These are phyloP conservation scores for Lytechinus pictus DNA, from an alignment of 35 echinoderm and acorn worm species.

Conservation along the genomic window DNA sequence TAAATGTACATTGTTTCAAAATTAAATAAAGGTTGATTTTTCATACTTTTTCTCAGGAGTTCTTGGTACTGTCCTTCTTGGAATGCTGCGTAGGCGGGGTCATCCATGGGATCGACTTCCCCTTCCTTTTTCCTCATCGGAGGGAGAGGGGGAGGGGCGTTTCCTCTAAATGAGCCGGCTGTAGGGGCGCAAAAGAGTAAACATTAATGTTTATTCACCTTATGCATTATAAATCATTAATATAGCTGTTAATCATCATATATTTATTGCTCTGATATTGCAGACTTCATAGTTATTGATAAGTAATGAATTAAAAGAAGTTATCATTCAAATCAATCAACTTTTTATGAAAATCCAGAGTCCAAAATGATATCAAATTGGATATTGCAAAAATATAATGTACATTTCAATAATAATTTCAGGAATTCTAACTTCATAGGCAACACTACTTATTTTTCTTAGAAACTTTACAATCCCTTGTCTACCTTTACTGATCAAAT, in stretches of 20 bases:
- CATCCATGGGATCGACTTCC: not conserved
- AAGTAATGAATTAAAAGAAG: too few relatives aligned
- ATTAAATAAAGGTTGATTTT: not conserved
- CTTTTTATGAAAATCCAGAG: too few relatives aligned
- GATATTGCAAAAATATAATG: too few relatives aligned
- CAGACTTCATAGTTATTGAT: too few relatives aligned
- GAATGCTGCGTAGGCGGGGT: not conserved
- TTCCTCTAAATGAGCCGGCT: not conserved
- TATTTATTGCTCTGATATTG: too few relatives aligned
- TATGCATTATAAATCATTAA: not conserved
- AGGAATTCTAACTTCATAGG: too few relatives aligned
- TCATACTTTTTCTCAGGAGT: not conserved
- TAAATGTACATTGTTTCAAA: too few relatives aligned
- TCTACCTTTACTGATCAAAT: not conserved
- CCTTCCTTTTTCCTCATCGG: constrained; percentile 61
- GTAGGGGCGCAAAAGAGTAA: not conserved
- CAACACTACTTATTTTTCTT: too few relatives aligned
- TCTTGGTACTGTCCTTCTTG: not conserved
- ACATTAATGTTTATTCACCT: not conserved
- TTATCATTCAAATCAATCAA: too few relatives aligned
- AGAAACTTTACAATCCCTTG: too few relatives aligned
- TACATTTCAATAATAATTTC: too few relatives aligned
- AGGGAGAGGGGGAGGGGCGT: constrained; percentile 56
- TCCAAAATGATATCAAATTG: too few relatives aligned
- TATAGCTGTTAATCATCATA: not conserved